Evolutionary conservation across 2,797 vertebrate species (phyloP).

Genomic region (Xyrichtys novacula): DNA sequence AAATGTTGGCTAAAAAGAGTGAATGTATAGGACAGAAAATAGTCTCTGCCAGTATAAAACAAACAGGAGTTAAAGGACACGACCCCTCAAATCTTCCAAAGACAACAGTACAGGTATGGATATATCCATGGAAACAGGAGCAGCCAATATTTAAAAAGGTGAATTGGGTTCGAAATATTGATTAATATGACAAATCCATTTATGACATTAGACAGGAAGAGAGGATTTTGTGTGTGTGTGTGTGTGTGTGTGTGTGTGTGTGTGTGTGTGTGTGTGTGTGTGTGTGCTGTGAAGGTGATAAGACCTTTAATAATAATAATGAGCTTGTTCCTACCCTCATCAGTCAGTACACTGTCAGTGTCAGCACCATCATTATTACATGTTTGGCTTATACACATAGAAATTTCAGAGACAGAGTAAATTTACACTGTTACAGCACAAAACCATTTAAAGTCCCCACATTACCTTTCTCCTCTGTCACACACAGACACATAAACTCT

Average conservation of each 20-base stretch:
- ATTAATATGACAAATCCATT: conserved; percentile 62
- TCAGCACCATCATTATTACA: conserved; percentile 61
- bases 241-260: conserved; percentile 24
- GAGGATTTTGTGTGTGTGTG: not conserved
- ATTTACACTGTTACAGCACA: no score
- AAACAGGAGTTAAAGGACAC: no score
- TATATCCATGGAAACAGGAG: no score
- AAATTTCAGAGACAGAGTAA: no score
- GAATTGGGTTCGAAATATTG: conserved; percentile 46
- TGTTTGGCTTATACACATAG: conserved; percentile 67
- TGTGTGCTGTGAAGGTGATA: conserved; percentile 71
- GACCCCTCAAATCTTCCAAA: no score
- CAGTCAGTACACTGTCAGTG: conserved; percentile 70
- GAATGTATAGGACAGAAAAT: no score
- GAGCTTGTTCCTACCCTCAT: conserved; percentile 70
- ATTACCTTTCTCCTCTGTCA: no score
- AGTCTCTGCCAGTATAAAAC: no score
- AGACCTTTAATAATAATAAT: conserved; percentile 79
- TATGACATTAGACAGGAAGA: conserved; percentile 57
- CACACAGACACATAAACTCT: no score
- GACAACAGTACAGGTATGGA: no score
- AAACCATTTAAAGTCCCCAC: no score
- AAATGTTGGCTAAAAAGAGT: no score
- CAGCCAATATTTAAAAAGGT: conserved; percentile 46
- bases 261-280: conserved; percentile 16